phyloP scores from a whole-genome alignment of 2,888 invertebrate species.

The Dicyrtomina minuta region DNA sequence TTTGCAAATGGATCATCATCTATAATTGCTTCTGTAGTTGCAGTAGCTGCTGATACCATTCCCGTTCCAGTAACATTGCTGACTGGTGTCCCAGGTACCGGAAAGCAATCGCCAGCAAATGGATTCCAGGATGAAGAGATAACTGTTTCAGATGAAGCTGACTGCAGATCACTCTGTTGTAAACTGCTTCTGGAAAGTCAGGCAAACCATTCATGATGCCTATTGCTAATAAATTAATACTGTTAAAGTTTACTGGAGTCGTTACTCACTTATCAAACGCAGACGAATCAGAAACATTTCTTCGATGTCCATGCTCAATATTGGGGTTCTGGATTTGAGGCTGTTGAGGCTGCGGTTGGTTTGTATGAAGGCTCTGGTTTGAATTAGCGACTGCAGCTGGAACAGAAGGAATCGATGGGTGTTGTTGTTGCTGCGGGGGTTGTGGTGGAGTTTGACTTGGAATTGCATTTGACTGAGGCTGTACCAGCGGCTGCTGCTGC shows the following conservation, averaged over 20 bases:
- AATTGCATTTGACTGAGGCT: neutral
- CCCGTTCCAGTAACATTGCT: no score
- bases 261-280: slow-evolving; percentile 72
- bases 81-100: slow-evolving; percentile 55
- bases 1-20: slow-evolving; percentile 48
- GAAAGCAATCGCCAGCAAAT: slow-evolving; percentile 44
- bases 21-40: slow-evolving; percentile 41
- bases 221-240: no score
- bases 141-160: slow-evolving; percentile 66
- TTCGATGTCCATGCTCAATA: slow-evolving; percentile 64
- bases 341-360: no score
- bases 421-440: no score
- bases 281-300: slow-evolving; percentile 82
- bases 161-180: slow-evolving; percentile 61
- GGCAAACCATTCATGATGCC: no score
- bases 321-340: slow-evolving; percentile 55
- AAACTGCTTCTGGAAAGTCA: slow-evolving; percentile 59
- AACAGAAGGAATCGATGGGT: no score
- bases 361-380: no score
- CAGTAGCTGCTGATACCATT: no score
- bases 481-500: no score
- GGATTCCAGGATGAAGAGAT: slow-evolving; percentile 49
- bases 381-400: no score
- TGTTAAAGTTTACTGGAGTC: no score
- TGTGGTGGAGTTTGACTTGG: slow-evolving; percentile 1